Evolutionary conservation across 92 coral and sea anemone genomes (phyloP).

Genomic region (Meandrina meandrites): DNA sequence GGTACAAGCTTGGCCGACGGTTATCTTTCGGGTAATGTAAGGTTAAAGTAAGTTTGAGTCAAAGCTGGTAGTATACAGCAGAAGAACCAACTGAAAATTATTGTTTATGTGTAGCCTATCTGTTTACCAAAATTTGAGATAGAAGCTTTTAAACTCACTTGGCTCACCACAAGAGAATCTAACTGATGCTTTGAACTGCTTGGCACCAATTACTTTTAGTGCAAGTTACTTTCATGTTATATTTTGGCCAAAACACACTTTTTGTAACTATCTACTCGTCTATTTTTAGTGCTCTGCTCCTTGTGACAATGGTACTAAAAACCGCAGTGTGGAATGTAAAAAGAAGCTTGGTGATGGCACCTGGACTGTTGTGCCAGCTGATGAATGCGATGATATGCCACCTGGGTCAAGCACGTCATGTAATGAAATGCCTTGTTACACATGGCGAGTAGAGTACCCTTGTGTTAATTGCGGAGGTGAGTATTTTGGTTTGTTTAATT

Average conservation of each 20-base stretch:
- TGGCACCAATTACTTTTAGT: too few relatives aligned
- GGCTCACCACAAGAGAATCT: too few relatives aligned
- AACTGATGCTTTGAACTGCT: too few relatives aligned
- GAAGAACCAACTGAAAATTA: too few relatives aligned
- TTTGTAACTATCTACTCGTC: background rate
- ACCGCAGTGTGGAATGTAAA: slow-evolving; percentile 53
- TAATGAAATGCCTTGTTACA: slow-evolving; percentile 25
- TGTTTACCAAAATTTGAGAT: too few relatives aligned
- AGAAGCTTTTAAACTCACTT: too few relatives aligned
- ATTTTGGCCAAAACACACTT: too few relatives aligned
- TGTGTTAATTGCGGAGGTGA: slow-evolving; percentile 63
- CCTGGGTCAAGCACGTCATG: background rate
- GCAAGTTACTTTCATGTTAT: too few relatives aligned
- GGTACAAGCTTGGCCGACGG: background rate
- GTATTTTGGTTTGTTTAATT: background rate
- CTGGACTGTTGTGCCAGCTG: slow-evolving; percentile 10
- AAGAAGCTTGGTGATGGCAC: slow-evolving; percentile 45
- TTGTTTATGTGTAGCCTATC: too few relatives aligned
- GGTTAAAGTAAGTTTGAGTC: too few relatives aligned
- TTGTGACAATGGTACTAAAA: slow-evolving; percentile 66
- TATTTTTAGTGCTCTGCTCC: slow-evolving; percentile 55
- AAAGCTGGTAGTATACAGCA: too few relatives aligned
- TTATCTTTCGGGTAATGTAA: too few relatives aligned
- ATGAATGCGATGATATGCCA: slow-evolving; percentile 38
- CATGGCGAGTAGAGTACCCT: slow-evolving; percentile 60